Base-by-base conservation (phyloP, 35 echinoderm and acorn worm genomes). In the Ophioderma brevispina region DNA sequence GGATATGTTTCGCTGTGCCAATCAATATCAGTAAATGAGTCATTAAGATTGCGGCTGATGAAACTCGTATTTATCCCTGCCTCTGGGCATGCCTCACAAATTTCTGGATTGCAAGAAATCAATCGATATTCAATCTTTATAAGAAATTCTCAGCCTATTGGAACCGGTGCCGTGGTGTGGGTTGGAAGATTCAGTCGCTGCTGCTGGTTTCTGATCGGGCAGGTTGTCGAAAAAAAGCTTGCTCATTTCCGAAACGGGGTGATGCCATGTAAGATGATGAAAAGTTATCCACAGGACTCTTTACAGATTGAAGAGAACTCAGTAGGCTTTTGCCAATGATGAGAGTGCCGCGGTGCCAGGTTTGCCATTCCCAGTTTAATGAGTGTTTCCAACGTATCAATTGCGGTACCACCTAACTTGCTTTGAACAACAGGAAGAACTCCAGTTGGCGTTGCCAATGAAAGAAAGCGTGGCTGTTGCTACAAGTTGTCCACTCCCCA, bases 221-320 rank as follows among this genome's bases (percentile, higher is more conserved):
- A 85, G 50, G 55, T 85, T 59, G 39, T 85, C 55, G 36, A 52
- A 85, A 35, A 34, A 85, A 33, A 55, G 50, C 13, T 25, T 17
- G 35, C 83, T 85, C 17, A 17, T 25, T 64, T 55, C 83, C 63
- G 25, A 25, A 1, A 64, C 63, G 2, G 52, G 43, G 32, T 85
- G 83, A 35, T 85, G 83, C 31, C 43, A 70, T n/a, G n/a, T n/a
- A n/a, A n/a, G n/a, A n/a, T n/a, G n/a, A n/a, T n/a, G n/a, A n/a
- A n/a, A n/a, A n/a, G n/a, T n/a, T n/a, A n/a, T n/a, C n/a, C n/a
- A n/a, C n/a, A n/a, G n/a, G n/a, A n/a, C n/a, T n/a, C n/a, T n/a
- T n/a, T n/a, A n/a, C n/a, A n/a, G n/a, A n/a, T n/a, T n/a, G n/a
- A n/a, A n/a, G n/a, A n/a, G n/a, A n/a, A n/a, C n/a, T n/a, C n/a